Conservation (phyloP, 2,888 invertebrate genomes). For the Eretmocerus hayati region DNA sequence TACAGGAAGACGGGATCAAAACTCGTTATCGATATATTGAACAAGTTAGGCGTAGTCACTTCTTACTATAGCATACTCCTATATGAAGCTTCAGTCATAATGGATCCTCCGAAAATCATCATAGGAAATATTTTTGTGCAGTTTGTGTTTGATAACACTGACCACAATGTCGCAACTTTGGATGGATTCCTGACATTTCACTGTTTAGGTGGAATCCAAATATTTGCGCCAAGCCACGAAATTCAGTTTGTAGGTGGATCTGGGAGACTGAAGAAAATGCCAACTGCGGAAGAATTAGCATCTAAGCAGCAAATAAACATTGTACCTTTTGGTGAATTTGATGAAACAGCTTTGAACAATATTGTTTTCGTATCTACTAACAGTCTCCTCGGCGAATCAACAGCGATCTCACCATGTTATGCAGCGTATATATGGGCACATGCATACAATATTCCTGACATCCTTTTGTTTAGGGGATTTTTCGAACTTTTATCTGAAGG, state of each 20-base stretch:
- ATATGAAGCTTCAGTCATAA: constrained; percentile 14
- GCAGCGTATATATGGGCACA: neutral
- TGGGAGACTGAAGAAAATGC: neutral
- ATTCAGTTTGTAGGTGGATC: neutral
- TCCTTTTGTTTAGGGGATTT: neutral
- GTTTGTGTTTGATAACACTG: neutral
- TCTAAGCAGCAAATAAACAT: neutral
- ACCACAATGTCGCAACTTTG: neutral
- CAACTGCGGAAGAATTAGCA: neutral
- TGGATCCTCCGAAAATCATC: too few relatives aligned
- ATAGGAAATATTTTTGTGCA: constrained; percentile 1
- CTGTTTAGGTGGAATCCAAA: neutral
- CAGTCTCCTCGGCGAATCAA: neutral
- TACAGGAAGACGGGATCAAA: constrained; percentile 14
- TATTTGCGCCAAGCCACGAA: neutral
- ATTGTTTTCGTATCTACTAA: neutral
- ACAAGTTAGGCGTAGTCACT: constrained; percentile 10
- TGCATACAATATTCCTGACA: neutral
- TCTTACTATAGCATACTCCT: constrained; percentile 9
- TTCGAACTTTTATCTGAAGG: neutral
- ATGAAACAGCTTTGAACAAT: neutral
- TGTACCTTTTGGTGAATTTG: neutral
- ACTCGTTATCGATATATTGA: constrained; percentile 15
- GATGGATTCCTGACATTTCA: constrained; percentile 10
- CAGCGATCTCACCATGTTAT: neutral